Base-by-base conservation (phyloP, 2,888 invertebrate genomes). In the Scaptomyza parva region DNA sequence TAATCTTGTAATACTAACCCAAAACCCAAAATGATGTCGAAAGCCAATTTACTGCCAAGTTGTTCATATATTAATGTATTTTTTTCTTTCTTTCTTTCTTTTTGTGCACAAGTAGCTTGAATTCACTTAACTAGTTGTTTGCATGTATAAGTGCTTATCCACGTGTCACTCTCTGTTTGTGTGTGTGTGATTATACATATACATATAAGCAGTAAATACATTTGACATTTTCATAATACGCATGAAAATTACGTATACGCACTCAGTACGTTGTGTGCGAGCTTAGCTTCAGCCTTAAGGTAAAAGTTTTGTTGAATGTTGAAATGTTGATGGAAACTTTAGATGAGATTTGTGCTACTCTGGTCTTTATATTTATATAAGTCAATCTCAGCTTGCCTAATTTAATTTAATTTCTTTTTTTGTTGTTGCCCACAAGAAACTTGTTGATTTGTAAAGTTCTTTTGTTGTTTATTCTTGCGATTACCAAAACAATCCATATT, bases 1-100 rank as follows among this genome's bases (percentile, higher is more conserved):
- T 87, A 82, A 88, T 85, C 87, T 88, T 88, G 87, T 88, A 84
- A 82, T 73, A 75, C 82, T 69, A 86, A 68, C 85, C 88, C 55
- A 33, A 83, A 80, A 60, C 77, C 64, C 43, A 70, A 65, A 63
- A 62, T 62, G 39, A 62, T 57, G 63, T 70, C 47, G 64, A 70
- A 78, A 68, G 67, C 40, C 69, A 76, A 82, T 78, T 80, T 82
- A 55, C 66, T 63, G 45, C 63, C 65, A 33, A 59, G 64, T 62
- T 28, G 54, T 41, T 58, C 28, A 40, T 40, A 8, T 44, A 41
- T 51, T 22, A 22, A 2, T 2, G 22, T 28, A n/a, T 28, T 28
- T 9, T 28, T 28, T 28, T 8, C 2, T 41, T 54, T 28, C 44
- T 33, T 8, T 45, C 40, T 51, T 57, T 33, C 39, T 28, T 18